Conservation (phyloP, 2,888 invertebrate species). For the Coremacera marginata region DNA sequence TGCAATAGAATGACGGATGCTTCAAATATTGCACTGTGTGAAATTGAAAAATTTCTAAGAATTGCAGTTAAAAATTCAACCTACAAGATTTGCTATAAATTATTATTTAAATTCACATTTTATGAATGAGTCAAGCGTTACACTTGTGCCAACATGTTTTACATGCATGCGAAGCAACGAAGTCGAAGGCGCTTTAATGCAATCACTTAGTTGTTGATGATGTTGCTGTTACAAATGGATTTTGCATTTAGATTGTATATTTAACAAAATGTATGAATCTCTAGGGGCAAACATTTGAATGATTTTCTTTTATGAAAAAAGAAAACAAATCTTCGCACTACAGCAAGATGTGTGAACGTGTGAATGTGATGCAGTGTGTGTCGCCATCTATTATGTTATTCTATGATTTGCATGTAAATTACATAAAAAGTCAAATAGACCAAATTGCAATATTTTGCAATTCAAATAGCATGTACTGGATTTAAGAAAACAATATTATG, state of each 20-base stretch:
- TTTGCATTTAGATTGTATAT: constrained; percentile 9
- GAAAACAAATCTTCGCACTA: too few species aligned
- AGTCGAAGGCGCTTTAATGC: neutral
- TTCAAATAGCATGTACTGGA: too few species aligned
- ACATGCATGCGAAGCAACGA: neutral
- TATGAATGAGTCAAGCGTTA: constrained; percentile 30
- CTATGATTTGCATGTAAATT: too few species aligned
- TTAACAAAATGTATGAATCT: too few species aligned
- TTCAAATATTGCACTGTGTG: neutral
- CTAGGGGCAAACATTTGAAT: neutral
- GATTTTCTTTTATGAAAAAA: neutral
- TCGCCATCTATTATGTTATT: too few species aligned
- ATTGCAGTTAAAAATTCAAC: neutral
- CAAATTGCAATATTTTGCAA: too few species aligned
- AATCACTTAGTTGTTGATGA: neutral
- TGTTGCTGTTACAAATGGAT: neutral
- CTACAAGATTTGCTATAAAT: constrained; percentile 9
- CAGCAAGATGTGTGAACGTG: too few species aligned
- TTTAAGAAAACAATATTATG: too few species aligned
- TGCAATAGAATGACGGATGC: neutral
- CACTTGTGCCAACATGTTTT: neutral
- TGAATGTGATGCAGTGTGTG: too few species aligned
- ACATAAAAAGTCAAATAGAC: too few species aligned
- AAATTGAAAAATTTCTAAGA: constrained; percentile 17
- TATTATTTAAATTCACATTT: constrained; percentile 18